A percentile compares a stretch with the other conserved stretches of the same genome.
Evolutionary conservation across 1,140 invertebrate genomes (phyloP).

Genomic region (Drosophila littoralis): DNA sequence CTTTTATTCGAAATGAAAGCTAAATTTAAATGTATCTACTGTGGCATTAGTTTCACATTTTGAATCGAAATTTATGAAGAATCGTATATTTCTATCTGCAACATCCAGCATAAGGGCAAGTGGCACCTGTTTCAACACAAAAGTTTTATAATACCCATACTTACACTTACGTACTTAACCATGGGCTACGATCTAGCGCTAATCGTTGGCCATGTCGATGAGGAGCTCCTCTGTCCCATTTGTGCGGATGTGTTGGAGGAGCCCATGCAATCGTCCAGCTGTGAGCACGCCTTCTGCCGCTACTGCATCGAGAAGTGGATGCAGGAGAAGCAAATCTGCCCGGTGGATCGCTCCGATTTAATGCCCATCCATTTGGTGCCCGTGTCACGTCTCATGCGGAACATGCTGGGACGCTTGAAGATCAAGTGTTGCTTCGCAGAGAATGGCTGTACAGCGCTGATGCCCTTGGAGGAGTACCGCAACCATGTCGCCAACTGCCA

Average conservation of each 20-base stretch:
- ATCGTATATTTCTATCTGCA: constrained; percentile 29
- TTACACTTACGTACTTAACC: neutral
- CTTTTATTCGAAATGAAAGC: neutral
- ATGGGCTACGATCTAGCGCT: constrained; percentile 62
- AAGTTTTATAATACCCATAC: neutral
- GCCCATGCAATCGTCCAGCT: constrained; percentile 54
- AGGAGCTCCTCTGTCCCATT: constrained; percentile 66
- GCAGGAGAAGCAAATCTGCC: constrained; percentile 55
- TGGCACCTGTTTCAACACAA: neutral
- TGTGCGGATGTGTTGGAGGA: constrained; percentile 65
- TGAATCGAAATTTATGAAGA: constrained; percentile 56
- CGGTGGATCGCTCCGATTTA: constrained; percentile 55
- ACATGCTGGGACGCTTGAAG: constrained; percentile 55
- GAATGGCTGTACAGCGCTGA: constrained; percentile 33
- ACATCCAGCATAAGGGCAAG: constrained; percentile 22
- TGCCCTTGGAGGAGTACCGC: constrained; percentile 53
- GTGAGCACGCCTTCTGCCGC: constrained; percentile 64
- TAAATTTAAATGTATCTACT: constrained; percentile 15
- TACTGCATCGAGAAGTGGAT: constrained; percentile 66
- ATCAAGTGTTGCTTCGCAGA: constrained; percentile 55
- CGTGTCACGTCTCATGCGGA: constrained; percentile 61
- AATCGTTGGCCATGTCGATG: constrained; percentile 62
- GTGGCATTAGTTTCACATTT: constrained; percentile 41
- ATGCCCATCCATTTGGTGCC: constrained; percentile 32
- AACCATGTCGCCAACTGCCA: constrained; percentile 50